Evolutionary conservation across 2,888 invertebrate species (phyloP), one percentile per base, ranked within the genome.

Genomic region (Meiosimyza platycephala): DNA sequence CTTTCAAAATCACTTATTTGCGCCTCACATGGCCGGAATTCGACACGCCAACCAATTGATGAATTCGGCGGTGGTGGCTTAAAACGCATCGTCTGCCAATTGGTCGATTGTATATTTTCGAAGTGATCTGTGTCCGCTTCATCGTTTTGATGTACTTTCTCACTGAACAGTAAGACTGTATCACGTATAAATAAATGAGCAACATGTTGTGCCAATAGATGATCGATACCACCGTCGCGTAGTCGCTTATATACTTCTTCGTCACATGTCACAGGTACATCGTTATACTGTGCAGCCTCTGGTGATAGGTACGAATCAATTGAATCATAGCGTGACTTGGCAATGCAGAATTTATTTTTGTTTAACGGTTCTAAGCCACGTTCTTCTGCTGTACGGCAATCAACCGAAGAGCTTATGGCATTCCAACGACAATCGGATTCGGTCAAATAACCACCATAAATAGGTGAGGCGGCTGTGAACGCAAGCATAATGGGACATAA

Each of bases 1-100:
- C 99, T 99, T 89, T 99, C 99, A 89, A 99, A 99, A 89, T 99
- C 99, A 0, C 99, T 99, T 79, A 99, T 91, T 88, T 99, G 99
- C 22, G 97, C 95, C 88, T 97, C 98, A 86, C 99, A 99, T 57
- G 99, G 99, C 47, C 99, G 92, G 89, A 99, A 99, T 89, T 99
- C 99, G 1, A 99, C 99, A 78, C 99, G 91, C 99, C 99, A 99
- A 52, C 99, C 99, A 82, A 99, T 99, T 66, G 95, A 90, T 11
- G 97, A 96, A 86, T 97, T 93, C 16, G 98, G 98, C 33, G 98
- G 97, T 59, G 99, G 99, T 48, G 98, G 98, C 89, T 99, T 99
- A 89, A 99, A 99, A 55, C 97, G 90, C 97, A 99, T 97, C 50
- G 98, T 97, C 89, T 99, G 98, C 99, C 99, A 99, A 89, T 99